Percentiles rank a stretch among this genome's conserved stretches.
Evolutionary conservation across 2,888 invertebrate genomes (phyloP).

Genomic region (Spisula subtruncata): DNA sequence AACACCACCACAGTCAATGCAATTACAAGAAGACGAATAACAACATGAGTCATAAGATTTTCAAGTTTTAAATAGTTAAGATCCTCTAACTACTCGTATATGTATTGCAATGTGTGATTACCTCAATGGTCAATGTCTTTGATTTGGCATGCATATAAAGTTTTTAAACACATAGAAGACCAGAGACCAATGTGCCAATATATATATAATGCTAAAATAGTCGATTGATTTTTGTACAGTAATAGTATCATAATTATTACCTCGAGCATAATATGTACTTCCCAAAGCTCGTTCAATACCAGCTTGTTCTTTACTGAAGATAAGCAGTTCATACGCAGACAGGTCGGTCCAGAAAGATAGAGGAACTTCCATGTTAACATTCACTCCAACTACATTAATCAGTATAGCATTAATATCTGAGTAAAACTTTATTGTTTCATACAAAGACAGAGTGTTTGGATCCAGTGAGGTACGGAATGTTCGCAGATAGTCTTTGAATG

Average conservation of each 20-base stretch:
- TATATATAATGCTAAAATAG: no score
- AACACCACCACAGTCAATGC: no score
- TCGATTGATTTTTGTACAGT: no score
- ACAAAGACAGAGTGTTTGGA: slow-evolving; percentile 54
- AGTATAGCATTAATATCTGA: slow-evolving; percentile 71
- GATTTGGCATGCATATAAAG: no score
- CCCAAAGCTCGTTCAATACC: slow-evolving; percentile 81
- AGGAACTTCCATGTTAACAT: slow-evolving; percentile 66
- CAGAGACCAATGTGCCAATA: no score
- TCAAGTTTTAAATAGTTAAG: no score
- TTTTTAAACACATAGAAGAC: no score
- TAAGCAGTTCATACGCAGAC: slow-evolving; percentile 78
- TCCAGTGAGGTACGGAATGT: slow-evolving; percentile 54
- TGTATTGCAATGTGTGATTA: no score
- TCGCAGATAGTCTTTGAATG: slow-evolving; percentile 43
- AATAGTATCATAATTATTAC: slow-evolving; percentile 57
- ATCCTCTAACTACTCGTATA: no score
- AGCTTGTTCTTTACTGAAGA: slow-evolving; percentile 80
- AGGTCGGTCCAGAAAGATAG: slow-evolving; percentile 76
- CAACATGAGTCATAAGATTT: no score
- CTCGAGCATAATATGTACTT: slow-evolving; percentile 77
- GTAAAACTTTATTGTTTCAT: slow-evolving; percentile 74
- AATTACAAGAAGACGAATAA: no score
- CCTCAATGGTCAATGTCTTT: no score
- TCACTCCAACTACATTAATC: slow-evolving; percentile 72